These are phyloP conservation scores for Hypomecis atomaria DNA, from an alignment of 2,888 invertebrate genomes.

Conservation along the genomic window DNA sequence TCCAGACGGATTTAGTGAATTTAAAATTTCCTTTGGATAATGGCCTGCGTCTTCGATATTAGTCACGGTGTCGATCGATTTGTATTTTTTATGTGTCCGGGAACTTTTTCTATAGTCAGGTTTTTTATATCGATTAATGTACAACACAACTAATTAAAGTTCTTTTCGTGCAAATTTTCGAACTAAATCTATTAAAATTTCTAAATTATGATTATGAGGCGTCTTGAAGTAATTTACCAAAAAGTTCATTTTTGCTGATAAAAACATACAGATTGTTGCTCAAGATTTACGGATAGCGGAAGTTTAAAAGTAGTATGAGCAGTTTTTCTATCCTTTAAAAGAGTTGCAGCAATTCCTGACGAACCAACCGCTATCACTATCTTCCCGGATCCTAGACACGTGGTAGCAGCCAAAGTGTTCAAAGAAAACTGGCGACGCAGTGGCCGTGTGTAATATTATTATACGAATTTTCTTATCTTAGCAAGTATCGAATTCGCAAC, in stretches of 20 bases:
- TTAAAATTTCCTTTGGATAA: conserved; percentile 49
- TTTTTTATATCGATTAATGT: background rate
- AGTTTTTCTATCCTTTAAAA: too few relatives aligned
- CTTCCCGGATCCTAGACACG: too few relatives aligned
- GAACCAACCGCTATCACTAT: background rate
- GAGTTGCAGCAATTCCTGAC: too few relatives aligned
- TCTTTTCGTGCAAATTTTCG: background rate
- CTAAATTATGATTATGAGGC: background rate
- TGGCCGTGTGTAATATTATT: too few relatives aligned
- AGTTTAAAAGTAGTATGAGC: background rate
- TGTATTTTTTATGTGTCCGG: conserved; percentile 9
- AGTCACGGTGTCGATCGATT: conserved; percentile 44
- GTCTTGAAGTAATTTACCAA: background rate
- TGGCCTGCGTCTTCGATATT: conserved; percentile 46
- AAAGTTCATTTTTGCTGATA: background rate
- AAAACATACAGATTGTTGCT: background rate
- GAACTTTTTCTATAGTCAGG: conserved; percentile 39
- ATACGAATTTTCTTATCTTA: too few relatives aligned
- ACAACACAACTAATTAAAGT: background rate
- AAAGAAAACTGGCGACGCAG: too few relatives aligned
- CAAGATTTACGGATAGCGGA: too few relatives aligned
- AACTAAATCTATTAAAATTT: background rate
- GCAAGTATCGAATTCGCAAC: too few relatives aligned
- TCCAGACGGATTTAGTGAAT: conserved; percentile 46
- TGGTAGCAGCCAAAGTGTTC: too few relatives aligned